phyloP scores from a whole-genome alignment of 2,797 vertebrate genomes.

The Todus mexicanus region DNA sequence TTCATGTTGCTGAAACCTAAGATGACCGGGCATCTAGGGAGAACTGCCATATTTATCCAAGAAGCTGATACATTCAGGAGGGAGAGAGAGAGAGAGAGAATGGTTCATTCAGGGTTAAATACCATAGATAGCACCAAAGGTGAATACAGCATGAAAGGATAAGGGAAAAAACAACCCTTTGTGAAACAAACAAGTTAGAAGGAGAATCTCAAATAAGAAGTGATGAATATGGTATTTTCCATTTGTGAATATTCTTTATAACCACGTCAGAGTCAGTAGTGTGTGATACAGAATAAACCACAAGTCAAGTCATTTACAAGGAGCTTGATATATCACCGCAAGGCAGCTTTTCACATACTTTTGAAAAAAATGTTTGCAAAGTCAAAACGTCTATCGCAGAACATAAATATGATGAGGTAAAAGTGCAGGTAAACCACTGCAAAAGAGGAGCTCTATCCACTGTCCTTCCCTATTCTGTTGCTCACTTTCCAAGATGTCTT shows the following conservation, averaged over 20 bases:
- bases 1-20: constrained; percentile 5
- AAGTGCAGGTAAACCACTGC: neutral
- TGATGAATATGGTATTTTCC: neutral
- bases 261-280: neutral
- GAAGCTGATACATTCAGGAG: neutral
- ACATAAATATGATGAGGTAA: neutral
- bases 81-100: neutral
- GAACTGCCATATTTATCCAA: constrained; percentile 6
- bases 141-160: neutral
- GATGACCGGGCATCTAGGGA: neutral
- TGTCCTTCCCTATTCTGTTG: neutral
- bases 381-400: neutral
- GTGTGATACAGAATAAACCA: neutral
- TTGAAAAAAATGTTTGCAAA: neutral
- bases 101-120: neutral
- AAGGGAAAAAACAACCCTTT: neutral
- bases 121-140: neutral
- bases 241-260: neutral
- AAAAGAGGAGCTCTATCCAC: neutral
- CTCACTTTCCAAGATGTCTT: neutral
- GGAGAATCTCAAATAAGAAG: neutral
- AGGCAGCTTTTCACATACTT: neutral
- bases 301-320: neutral
- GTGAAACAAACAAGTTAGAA: neutral
- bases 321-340: neutral